A percentile compares a stretch with the other conserved stretches of the same genome.
phyloP scores from a whole-genome alignment of 2,797 vertebrate genomes.

The Salarias fasciatus region DNA sequence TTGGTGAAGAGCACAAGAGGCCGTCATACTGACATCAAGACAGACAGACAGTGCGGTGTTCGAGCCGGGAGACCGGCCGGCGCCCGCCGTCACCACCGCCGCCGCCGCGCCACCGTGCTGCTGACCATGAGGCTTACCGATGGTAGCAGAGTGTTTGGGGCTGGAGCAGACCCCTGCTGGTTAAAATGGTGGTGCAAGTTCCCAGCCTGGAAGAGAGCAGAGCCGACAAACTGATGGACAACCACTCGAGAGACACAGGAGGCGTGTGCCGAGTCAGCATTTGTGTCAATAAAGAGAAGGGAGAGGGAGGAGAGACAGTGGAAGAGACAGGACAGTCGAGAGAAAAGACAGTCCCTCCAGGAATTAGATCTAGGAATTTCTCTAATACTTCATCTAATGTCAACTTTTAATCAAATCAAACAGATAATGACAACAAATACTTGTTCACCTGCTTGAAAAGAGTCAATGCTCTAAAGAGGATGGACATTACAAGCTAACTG shows the following conservation, averaged over 20 bases:
- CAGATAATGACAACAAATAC: neutral
- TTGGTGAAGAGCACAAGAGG: slow-evolving; percentile 42
- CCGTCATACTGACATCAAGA: slow-evolving; percentile 48
- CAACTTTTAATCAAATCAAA: neutral
- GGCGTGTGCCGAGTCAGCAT: slow-evolving; percentile 57
- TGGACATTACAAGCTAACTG: too few relatives aligned
- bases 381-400: neutral
- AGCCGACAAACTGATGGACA: slow-evolving; percentile 80
- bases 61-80: slow-evolving; percentile 9
- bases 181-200: slow-evolving; percentile 88
- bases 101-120: slow-evolving; percentile 32
- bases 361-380: slow-evolving; percentile 10
- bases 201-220: slow-evolving; percentile 87
- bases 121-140: slow-evolving; percentile 74
- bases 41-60: slow-evolving; percentile 55
- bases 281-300: slow-evolving; percentile 51
- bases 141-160: slow-evolving; percentile 87
- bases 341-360: slow-evolving; percentile 49
- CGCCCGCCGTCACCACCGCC: slow-evolving; percentile 17
- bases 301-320: slow-evolving; percentile 18
- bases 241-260: slow-evolving; percentile 53
- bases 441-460: too few relatives aligned
- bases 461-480: too few relatives aligned
- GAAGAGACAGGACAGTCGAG: slow-evolving; percentile 28
- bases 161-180: slow-evolving; percentile 86